Evolutionary conservation across 2,888 invertebrate species (phyloP).

Genomic region (Acanthoscelides obtectus): DNA sequence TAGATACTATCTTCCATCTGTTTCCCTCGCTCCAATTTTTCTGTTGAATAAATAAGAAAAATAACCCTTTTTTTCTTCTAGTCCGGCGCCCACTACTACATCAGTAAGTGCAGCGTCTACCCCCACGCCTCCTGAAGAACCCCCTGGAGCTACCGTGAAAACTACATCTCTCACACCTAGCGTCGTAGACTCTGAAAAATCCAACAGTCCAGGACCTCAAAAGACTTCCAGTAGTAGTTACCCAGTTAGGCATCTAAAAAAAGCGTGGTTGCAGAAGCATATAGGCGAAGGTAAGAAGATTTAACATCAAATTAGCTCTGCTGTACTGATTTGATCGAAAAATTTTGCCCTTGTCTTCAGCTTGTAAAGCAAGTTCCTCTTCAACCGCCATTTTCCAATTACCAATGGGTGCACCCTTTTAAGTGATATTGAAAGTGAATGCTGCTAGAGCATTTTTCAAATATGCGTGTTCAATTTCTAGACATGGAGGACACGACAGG

Average conservation of each 20-base stretch:
- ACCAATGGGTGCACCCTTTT: too few relatives aligned
- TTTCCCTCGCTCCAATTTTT: too few relatives aligned
- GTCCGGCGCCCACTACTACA: constrained; percentile 8
- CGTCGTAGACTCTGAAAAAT: constrained; percentile 54
- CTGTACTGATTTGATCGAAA: too few relatives aligned
- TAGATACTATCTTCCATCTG: not conserved
- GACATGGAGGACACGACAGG: constrained; percentile 60
- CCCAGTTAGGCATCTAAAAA: constrained; percentile 79
- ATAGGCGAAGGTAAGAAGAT: constrained; percentile 59
- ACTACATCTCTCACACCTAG: constrained; percentile 40
- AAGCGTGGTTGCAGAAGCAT: constrained; percentile 86
- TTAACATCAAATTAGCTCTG: too few relatives aligned
- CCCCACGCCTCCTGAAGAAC: constrained; percentile 41
- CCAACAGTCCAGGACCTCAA: constrained; percentile 55
- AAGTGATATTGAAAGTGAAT: too few relatives aligned
- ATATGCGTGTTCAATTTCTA: constrained; percentile 1
- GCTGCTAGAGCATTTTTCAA: too few relatives aligned
- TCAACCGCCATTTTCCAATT: too few relatives aligned
- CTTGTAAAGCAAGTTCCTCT: too few relatives aligned
- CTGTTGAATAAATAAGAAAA: too few relatives aligned
- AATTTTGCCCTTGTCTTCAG: too few relatives aligned
- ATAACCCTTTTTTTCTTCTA: not conserved
- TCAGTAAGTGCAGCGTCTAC: constrained; percentile 22
- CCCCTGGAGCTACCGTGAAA: constrained; percentile 50
- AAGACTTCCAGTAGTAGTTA: constrained; percentile 44